phyloP scores from a whole-genome alignment of 2,797 vertebrate species.

The Graptemys geographica region DNA sequence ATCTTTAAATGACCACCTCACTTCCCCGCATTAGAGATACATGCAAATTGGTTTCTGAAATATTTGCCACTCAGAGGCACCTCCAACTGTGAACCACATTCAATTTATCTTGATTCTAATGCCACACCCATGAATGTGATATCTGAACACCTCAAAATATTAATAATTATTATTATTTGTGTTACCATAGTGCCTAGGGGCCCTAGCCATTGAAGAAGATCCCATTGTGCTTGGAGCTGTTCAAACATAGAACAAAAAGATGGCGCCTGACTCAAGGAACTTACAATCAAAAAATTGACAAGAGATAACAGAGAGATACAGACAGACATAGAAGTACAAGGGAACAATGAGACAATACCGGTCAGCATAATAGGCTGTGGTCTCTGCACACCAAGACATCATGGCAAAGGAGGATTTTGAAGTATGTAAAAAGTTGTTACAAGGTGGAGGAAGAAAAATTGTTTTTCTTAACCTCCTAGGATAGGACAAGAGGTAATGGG shows the following conservation, averaged over 20 bases:
- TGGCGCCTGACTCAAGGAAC: no score
- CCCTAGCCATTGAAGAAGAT: neutral
- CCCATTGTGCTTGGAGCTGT: neutral
- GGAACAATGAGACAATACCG: neutral
- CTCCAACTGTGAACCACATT: fast-evolving
- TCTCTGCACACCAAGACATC: neutral
- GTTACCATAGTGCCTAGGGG: neutral
- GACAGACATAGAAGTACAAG: neutral
- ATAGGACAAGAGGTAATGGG: no score
- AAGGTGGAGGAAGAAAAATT: no score
- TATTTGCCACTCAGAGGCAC: neutral
- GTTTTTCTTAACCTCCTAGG: no score
- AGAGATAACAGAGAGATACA: neutral
- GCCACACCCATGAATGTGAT: neutral
- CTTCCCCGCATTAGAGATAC: neutral
- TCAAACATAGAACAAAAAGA: neutral
- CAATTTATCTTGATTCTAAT: neutral
- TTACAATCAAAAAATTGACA: neutral
- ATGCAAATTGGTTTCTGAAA: neutral
- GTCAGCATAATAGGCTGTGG: neutral
- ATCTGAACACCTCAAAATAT: neutral
- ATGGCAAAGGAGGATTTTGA: neutral
- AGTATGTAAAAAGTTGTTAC: no score
- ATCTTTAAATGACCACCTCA: neutral
- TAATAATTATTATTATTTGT: neutral